A percentile compares a stretch with the other conserved stretches of the same genome.
Evolutionary conservation across 1,140 invertebrate species (phyloP).

Genomic region (Drosophila nannoptera): DNA sequence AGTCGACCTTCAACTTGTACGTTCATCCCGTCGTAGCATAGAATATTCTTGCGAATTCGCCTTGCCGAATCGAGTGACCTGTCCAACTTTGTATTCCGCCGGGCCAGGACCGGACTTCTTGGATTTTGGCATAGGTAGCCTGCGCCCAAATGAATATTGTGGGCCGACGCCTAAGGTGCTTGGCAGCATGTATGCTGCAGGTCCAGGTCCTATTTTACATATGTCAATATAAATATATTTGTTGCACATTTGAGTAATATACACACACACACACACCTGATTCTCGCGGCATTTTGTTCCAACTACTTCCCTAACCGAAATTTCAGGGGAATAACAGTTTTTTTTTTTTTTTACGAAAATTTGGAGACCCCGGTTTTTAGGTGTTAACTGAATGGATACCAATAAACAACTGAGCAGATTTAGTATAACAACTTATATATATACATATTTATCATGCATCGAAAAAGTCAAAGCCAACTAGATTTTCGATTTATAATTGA

Average conservation of each 20-base stretch:
- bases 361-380: constrained; percentile 7
- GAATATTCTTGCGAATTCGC: constrained; percentile 28
- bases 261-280: constrained; percentile 16
- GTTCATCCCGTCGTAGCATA: constrained; percentile 24
- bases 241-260: neutral
- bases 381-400: constrained; percentile 13
- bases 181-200: constrained; percentile 30
- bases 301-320: too few species aligned
- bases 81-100: constrained; percentile 34
- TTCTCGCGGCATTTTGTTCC: constrained; percentile 17
- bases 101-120: constrained; percentile 32
- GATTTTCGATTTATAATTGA: neutral
- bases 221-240: neutral
- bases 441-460: too few species aligned
- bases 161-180: constrained; percentile 34
- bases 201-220: constrained; percentile 29
- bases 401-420: neutral
- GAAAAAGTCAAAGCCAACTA: too few species aligned
- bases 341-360: constrained; percentile 12
- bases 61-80: constrained; percentile 32
- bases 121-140: constrained; percentile 5
- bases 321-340: neutral
- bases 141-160: constrained; percentile 35
- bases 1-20: neutral
- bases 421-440: too few species aligned